Conservation (phyloP, 2,888 invertebrate species). For the Mesorhabditis belari region DNA sequence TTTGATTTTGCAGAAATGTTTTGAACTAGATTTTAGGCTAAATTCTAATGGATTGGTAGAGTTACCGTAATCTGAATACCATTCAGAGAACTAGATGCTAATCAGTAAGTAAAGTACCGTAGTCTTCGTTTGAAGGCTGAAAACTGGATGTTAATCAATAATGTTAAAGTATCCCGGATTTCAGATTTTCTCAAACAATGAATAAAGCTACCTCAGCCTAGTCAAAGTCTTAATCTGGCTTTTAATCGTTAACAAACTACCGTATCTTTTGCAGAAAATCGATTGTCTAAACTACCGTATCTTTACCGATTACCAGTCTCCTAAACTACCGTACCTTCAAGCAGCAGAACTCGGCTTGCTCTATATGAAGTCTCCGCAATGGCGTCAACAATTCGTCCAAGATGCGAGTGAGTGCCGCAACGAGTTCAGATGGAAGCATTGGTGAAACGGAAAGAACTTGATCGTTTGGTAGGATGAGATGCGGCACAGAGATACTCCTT, state of each 20-base stretch:
- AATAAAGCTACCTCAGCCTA: too few relatives aligned
- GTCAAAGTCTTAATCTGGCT: not conserved
- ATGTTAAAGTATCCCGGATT: too few relatives aligned
- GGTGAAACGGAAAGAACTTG: slow-evolving; percentile 31
- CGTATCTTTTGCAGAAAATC: not conserved
- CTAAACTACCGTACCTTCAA: slow-evolving; percentile 24
- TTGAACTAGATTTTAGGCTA: too few relatives aligned
- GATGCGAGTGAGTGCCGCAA: slow-evolving; percentile 21
- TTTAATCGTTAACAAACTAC: not conserved
- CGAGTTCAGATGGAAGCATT: slow-evolving; percentile 9
- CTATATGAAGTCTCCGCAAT: slow-evolving; percentile 34
- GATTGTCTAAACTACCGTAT: not conserved
- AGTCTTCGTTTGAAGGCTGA: too few relatives aligned
- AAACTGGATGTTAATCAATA: too few relatives aligned
- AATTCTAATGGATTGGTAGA: too few relatives aligned
- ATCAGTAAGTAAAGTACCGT: too few relatives aligned
- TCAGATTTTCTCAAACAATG: too few relatives aligned
- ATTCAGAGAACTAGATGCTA: too few relatives aligned
- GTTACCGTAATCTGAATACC: too few relatives aligned
- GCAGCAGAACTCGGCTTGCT: slow-evolving; percentile 42
- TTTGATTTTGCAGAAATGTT: too few relatives aligned
- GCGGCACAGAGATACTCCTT: slow-evolving; percentile 36
- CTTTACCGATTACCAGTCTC: not conserved
- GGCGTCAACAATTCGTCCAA: slow-evolving; percentile 47
- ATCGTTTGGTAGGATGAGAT: slow-evolving; percentile 46